Conservation (phyloP, 2,113 vertebrate genomes). For the Elephas maximus region DNA sequence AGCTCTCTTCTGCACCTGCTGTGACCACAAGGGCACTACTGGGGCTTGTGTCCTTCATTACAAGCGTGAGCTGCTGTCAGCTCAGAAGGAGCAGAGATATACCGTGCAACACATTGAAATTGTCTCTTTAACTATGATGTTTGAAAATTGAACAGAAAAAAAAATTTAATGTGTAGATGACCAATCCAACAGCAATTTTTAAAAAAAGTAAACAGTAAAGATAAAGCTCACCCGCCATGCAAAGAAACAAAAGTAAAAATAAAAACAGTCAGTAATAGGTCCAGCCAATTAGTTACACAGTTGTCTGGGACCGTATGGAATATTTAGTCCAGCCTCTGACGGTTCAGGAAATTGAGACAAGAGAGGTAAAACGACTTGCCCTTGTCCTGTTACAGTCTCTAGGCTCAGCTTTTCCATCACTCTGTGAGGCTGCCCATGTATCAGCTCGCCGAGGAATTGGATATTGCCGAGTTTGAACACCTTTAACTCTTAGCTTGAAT, state of each 20-base stretch:
- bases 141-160: not conserved
- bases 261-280: not conserved
- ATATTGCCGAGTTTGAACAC: not conserved
- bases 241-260: conserved; percentile 16
- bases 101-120: not conserved
- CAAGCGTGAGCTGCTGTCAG: not conserved
- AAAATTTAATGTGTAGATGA: not conserved
- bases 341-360: not conserved
- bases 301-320: not conserved
- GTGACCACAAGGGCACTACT: not conserved
- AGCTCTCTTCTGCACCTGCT: conserved; percentile 67
- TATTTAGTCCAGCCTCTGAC: not conserved
- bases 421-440: not conserved
- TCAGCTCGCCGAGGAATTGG: not conserved
- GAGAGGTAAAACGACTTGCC: not conserved
- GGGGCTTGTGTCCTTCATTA: not conserved
- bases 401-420: not conserved
- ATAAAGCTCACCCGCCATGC: not conserved
- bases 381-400: not conserved
- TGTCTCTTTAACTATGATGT: not conserved
- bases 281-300: not conserved
- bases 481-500: conserved; percentile 8
- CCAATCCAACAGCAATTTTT: not conserved
- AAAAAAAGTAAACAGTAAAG: not conserved
- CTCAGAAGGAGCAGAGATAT: not conserved